Evolutionary conservation across 35 echinoderm and acorn worm genomes (phyloP).

Genomic region (Amphiura filiformis): DNA sequence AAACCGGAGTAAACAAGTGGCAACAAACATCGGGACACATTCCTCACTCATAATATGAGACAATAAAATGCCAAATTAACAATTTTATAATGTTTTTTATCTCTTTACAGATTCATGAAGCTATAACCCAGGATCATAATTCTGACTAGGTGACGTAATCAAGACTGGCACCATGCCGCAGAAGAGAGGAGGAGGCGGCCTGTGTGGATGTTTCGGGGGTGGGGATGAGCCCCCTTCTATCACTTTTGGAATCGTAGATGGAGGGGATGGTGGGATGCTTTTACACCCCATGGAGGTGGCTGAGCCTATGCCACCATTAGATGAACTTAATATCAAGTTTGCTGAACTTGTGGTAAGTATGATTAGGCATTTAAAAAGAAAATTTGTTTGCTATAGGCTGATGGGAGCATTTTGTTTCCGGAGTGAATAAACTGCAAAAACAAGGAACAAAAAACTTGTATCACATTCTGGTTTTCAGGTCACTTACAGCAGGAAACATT

Average conservation of each 20-base stretch:
- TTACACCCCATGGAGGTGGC: slow-evolving; percentile 76
- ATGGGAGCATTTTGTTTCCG: too few relatives aligned
- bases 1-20: too few relatives aligned
- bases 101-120: neutral
- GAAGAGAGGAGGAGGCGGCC: slow-evolving; percentile 63
- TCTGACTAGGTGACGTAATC: neutral
- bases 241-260: too few relatives aligned
- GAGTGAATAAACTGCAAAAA: too few relatives aligned
- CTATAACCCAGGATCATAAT: neutral
- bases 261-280: slow-evolving; percentile 75
- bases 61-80: too few relatives aligned
- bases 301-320: slow-evolving; percentile 88
- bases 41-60: too few relatives aligned
- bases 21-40: too few relatives aligned
- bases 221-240: slow-evolving; percentile 89
- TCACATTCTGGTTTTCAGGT: too few relatives aligned
- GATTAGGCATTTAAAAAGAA: too few relatives aligned
- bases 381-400: too few relatives aligned
- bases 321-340: slow-evolving; percentile 95
- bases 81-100: neutral
- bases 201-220: slow-evolving; percentile 80
- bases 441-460: too few relatives aligned
- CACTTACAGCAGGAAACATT: too few relatives aligned
- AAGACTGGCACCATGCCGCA: slow-evolving; percentile 67
- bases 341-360: slow-evolving; percentile 91